Evolutionary conservation across 2,113 vertebrate genomes (phyloP).

Genomic region (Cyprinodon variegatus): DNA sequence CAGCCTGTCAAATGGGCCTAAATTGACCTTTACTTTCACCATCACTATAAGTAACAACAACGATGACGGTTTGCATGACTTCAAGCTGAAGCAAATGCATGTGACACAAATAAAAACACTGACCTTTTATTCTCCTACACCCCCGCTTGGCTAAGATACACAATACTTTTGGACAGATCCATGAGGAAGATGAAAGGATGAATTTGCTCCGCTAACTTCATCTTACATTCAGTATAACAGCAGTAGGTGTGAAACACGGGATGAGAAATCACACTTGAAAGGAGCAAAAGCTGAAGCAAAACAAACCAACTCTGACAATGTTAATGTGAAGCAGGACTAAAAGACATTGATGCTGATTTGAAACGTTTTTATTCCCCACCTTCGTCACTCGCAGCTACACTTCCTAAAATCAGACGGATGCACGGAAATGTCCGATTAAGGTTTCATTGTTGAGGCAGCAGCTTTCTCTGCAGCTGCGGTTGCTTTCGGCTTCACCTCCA

Average conservation of each 20-base stretch:
- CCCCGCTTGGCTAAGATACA: neutral
- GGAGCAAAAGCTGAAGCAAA: neutral
- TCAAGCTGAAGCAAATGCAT: conserved; percentile 5
- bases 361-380: neutral
- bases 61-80: neutral
- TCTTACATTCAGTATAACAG: neutral
- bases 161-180: neutral
- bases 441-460: conserved; percentile 23
- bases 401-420: neutral
- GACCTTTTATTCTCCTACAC: conserved; percentile 33
- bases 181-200: neutral
- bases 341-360: neutral
- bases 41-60: neutral
- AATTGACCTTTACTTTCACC: conserved; percentile 32
- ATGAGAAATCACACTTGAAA: neutral
- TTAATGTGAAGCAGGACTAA: neutral
- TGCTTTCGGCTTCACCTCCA: neutral
- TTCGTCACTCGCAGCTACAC: conserved; percentile 14
- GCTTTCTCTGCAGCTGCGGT: conserved; percentile 8
- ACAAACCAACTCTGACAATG: neutral
- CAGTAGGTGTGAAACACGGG: neutral
- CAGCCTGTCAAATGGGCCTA: conserved; percentile 7
- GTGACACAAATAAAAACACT: conserved; percentile 21
- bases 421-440: conserved; percentile 42
- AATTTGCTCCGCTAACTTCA: neutral